Evolutionary conservation across 1,140 invertebrate genomes (phyloP), one percentile per base, ranked within the genome.

Genomic region (Papilio aristodemus): DNA sequence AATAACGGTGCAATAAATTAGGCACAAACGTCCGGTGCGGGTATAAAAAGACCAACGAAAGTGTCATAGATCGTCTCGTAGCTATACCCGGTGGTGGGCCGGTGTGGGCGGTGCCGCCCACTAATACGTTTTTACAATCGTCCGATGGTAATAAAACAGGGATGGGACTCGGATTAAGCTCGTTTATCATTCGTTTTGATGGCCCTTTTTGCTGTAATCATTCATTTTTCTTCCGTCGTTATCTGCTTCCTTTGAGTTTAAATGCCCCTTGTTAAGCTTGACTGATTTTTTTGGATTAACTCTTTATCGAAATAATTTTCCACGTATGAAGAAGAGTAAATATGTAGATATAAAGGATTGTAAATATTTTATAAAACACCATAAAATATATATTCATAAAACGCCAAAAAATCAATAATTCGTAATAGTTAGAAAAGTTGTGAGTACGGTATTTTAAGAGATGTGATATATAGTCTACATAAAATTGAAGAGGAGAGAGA

Each of bases 161-260:
- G 88, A 89, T 85, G 81, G 84, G 85, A 73, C 80, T 76, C 68
- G 84, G 87, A 88, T 91, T 91, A 88, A 86, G 83, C 81, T 89
- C 89, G 84, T 91, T 89, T 91, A 91, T 91, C 89, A 91, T 91
- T 91, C 87, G 84, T 86, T 89, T 83, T 89, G 89, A 91, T 91
- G 81, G 86, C 86, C 87, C 80, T 89, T 89, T 90, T 91, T 89
- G 89, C 86, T 81, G 84, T 89, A 91, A 91, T 91, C 89, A 89
- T 89, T 91, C 89, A 91, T 91, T 91, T 90, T 87, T 89, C 87
- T 91, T 91, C 87, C 85, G 81, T 86, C 83, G 82, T 85, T 85
- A 85, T 86, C 83, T 83, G 79, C 85, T 88, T 85, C 81, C 83
- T 81, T 87, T 82, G 84, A 83, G 78, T 83, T 86, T 86, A 84